Evolutionary conservation across 2,888 invertebrate genomes (phyloP).

Genomic region (Pammene fasciana): DNA sequence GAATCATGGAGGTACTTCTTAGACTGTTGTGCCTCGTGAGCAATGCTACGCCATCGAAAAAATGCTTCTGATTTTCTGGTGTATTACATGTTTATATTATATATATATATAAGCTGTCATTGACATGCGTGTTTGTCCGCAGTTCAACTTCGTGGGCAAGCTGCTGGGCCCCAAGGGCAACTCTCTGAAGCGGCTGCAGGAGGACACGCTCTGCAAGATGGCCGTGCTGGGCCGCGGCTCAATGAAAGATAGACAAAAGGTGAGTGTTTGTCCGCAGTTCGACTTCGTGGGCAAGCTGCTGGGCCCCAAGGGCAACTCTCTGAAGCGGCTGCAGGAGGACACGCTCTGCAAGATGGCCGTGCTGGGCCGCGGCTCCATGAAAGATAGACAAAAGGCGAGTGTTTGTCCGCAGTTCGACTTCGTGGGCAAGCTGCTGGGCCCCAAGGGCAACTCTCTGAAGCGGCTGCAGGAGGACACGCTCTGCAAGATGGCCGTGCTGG

Average conservation of each 20-base stretch:
- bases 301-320: constrained; percentile 96
- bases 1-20: no score
- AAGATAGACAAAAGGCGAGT: no score
- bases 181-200: constrained; percentile 94
- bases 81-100: no score
- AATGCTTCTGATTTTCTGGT: no score
- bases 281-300: constrained; percentile 97
- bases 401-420: constrained; percentile 93
- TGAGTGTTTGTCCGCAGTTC: constrained; percentile 89
- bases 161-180: constrained; percentile 96
- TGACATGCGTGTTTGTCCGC: constrained; percentile 55
- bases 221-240: constrained; percentile 95
- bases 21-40: no score
- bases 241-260: no score
- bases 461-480: constrained; percentile 96
- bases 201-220: constrained; percentile 98
- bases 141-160: constrained; percentile 98
- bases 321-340: constrained; percentile 96
- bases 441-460: constrained; percentile 96
- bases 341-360: constrained; percentile 98
- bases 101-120: no score
- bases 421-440: constrained; percentile 96
- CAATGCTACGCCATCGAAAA: no score
- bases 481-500: constrained; percentile 97
- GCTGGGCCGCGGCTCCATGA: constrained; percentile 93